Percentiles rank a stretch among this genome's conserved stretches.
Conservation (phyloP, 2,113 vertebrate species). For the Zosterops hypoxanthus region DNA sequence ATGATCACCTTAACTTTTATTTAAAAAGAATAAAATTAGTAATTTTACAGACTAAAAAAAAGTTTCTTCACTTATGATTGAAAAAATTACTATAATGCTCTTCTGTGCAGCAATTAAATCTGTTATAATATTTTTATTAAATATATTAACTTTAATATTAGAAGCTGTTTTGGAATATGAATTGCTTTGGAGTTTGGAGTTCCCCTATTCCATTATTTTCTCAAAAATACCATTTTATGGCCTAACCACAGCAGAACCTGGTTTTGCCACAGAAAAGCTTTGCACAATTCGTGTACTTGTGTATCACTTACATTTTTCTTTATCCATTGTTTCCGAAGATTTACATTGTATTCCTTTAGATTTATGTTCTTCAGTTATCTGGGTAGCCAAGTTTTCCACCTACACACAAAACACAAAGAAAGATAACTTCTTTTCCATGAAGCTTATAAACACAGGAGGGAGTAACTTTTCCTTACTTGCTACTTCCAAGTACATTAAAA, state of each 20-base stretch:
- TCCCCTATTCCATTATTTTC: background rate
- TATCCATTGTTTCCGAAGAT: background rate
- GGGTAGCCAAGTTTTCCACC: constrained; percentile 40
- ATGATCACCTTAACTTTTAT: background rate
- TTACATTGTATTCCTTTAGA: background rate
- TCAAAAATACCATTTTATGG: background rate
- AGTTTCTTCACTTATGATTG: background rate
- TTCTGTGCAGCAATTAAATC: background rate
- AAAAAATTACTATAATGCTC: background rate
- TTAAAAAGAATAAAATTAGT: background rate
- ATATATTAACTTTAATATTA: background rate
- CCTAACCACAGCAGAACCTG: background rate
- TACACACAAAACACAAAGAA: constrained; percentile 26
- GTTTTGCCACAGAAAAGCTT: background rate
- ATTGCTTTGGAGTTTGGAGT: background rate
- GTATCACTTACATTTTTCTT: constrained; percentile 52
- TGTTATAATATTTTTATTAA: background rate
- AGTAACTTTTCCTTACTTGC: background rate
- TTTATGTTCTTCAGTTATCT: constrained; percentile 20
- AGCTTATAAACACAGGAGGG: background rate
- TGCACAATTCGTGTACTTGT: background rate
- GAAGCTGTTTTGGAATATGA: background rate
- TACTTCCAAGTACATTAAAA: background rate
- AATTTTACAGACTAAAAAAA: background rate
- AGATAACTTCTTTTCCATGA: background rate